Conservation (phyloP, 2,797 vertebrate genomes). For the Vespertilio murinus region DNA sequence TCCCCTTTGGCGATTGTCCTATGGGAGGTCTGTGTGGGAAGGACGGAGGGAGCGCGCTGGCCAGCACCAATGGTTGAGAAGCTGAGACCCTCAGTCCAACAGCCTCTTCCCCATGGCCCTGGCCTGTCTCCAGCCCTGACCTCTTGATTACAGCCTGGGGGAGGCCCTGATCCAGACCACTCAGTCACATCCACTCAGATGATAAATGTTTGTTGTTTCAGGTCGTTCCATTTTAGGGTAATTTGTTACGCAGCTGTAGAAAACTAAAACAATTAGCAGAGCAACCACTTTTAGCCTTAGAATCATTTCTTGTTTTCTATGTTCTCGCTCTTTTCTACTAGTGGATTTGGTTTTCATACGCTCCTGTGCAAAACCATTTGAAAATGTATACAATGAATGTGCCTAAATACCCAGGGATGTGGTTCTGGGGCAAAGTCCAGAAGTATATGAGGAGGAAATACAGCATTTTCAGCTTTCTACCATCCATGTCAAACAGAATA, state of each 20-base stretch:
- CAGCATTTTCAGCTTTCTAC: background rate
- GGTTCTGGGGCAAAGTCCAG: background rate
- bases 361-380: background rate
- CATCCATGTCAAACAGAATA: background rate
- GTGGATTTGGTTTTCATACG: background rate
- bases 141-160: background rate
- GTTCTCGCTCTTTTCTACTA: background rate
- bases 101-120: background rate
- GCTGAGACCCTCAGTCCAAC: background rate
- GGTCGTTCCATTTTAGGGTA: background rate
- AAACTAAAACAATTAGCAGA: background rate
- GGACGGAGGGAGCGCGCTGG: background rate
- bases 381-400: background rate
- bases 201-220: background rate
- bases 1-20: background rate
- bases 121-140: background rate
- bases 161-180: background rate
- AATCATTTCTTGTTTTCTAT: background rate
- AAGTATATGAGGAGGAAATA: conserved; percentile 15
- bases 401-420: background rate
- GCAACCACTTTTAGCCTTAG: background rate
- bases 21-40: background rate
- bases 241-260: background rate
- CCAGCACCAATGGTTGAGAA: background rate
- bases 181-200: background rate